These are phyloP conservation scores for Lucinisca nassula DNA, from an alignment of 2,888 invertebrate genomes.

Conservation along the genomic window DNA sequence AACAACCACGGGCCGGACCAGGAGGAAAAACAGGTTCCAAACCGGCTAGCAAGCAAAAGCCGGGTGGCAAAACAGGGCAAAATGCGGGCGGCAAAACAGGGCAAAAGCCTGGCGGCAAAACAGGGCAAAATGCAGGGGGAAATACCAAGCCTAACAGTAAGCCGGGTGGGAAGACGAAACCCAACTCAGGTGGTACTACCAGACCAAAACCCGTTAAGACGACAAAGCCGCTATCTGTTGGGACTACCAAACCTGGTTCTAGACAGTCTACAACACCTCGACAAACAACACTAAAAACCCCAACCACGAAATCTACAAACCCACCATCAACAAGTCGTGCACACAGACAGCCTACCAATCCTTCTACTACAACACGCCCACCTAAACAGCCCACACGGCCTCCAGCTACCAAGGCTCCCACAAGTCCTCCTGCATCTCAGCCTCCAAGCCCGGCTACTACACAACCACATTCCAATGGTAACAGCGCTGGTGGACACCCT, in stretches of 20 bases:
- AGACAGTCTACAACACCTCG: not conserved
- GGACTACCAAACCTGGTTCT: constrained; percentile 18
- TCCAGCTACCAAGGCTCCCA: not conserved
- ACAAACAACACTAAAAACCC: not conserved
- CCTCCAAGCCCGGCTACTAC: not conserved
- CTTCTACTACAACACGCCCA: constrained; percentile 32
- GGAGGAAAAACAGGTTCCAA: not conserved
- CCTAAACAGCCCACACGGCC: not conserved
- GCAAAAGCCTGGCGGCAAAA: constrained; percentile 49
- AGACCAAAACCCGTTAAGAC: constrained; percentile 36
- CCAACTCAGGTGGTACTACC: constrained; percentile 44
- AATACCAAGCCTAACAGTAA: constrained; percentile 39
- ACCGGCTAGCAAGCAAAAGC: not conserved
- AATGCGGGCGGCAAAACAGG: constrained; percentile 30
- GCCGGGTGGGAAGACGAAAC: constrained; percentile 2
- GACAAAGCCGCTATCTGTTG: constrained; percentile 26
- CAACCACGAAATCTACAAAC: constrained; percentile 25
- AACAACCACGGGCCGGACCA: constrained; percentile 15
- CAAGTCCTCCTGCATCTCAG: not conserved
- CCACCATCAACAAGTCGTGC: constrained; percentile 22
- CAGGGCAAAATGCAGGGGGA: constrained; percentile 35
- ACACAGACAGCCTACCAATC: constrained; percentile 12
- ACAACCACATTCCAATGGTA: not conserved
- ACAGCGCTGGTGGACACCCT: not conserved
- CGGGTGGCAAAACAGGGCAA: constrained; percentile 35